These are phyloP conservation scores for Danionella cerebrum DNA, from an alignment of 2,113 vertebrate species.

Conservation along the genomic window DNA sequence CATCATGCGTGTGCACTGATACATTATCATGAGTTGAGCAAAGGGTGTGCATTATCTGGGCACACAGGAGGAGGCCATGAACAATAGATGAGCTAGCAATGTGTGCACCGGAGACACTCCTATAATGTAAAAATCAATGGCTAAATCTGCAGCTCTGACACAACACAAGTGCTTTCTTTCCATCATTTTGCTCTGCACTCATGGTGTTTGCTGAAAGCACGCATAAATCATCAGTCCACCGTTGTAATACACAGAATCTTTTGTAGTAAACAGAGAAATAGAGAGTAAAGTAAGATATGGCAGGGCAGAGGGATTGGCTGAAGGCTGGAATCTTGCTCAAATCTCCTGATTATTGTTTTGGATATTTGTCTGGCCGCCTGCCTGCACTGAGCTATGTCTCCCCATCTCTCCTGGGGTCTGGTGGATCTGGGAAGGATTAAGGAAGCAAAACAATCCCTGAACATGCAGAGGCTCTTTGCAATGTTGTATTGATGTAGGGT, in stretches of 20 bases:
- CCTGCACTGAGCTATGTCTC: constrained; percentile 45
- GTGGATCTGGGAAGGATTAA: constrained; percentile 41
- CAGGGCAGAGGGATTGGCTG: neutral
- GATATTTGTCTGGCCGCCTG: constrained; percentile 42
- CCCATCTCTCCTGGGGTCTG: constrained; percentile 39
- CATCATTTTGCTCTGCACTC: neutral
- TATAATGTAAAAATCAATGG: constrained; percentile 56
- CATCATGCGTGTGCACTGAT: constrained; percentile 17
- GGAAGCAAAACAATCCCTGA: neutral
- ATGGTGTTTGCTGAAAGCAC: neutral
- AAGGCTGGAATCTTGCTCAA: constrained; percentile 14
- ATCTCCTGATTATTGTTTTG: constrained; percentile 41
- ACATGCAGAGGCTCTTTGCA: neutral
- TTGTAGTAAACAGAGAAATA: neutral
- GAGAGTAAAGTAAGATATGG: neutral
- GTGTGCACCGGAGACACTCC: constrained; percentile 29
- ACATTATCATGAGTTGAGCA: constrained; percentile 31
- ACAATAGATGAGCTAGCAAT: constrained; percentile 14
- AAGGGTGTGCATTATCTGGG: constrained; percentile 44
- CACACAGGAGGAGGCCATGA: constrained; percentile 28
- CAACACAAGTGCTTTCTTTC: constrained; percentile 21
- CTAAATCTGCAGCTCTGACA: constrained; percentile 45
- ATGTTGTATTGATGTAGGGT: too few relatives aligned
- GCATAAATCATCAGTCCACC: neutral
- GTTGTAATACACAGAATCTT: neutral